Evolutionary conservation across 2,888 invertebrate species (phyloP).

Genomic region (Tyria jacobaeae): DNA sequence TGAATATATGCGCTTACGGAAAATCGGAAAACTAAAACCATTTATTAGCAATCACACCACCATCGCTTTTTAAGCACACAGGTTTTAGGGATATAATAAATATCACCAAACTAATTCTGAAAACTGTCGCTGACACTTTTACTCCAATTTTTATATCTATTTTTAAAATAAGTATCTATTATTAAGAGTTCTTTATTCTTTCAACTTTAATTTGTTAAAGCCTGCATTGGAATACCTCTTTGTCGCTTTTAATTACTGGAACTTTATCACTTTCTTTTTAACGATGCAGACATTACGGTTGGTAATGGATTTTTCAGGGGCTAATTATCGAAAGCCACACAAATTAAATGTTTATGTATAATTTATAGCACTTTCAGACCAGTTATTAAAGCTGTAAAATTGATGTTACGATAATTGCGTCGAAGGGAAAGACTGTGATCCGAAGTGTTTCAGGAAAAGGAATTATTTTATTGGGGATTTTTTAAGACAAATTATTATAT

Average conservation of each 20-base stretch:
- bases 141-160: too few relatives aligned
- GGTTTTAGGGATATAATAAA: too few relatives aligned
- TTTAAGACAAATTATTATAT: too few relatives aligned
- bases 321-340: slow-evolving; percentile 65
- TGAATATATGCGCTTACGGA: too few relatives aligned
- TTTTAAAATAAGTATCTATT: background rate
- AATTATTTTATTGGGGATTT: background rate
- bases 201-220: slow-evolving; percentile 35
- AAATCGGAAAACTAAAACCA: too few relatives aligned
- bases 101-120: background rate
- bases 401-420: slow-evolving; percentile 33
- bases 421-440: background rate
- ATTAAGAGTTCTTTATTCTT: slow-evolving; percentile 20
- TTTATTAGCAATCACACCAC: too few relatives aligned
- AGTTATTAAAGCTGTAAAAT: slow-evolving; percentile 19
- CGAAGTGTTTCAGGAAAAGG: background rate
- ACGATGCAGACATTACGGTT: slow-evolving; percentile 54
- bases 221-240: slow-evolving; percentile 36
- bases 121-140: too few relatives aligned
- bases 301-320: slow-evolving; percentile 64
- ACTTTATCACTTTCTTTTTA: slow-evolving; percentile 61
- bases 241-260: slow-evolving; percentile 57
- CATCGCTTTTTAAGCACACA: too few relatives aligned
- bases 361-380: slow-evolving; percentile 27
- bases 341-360: slow-evolving; percentile 53